Base-by-base conservation (phyloP, 2,888 invertebrate species). In the Emmelina monodactyla region DNA sequence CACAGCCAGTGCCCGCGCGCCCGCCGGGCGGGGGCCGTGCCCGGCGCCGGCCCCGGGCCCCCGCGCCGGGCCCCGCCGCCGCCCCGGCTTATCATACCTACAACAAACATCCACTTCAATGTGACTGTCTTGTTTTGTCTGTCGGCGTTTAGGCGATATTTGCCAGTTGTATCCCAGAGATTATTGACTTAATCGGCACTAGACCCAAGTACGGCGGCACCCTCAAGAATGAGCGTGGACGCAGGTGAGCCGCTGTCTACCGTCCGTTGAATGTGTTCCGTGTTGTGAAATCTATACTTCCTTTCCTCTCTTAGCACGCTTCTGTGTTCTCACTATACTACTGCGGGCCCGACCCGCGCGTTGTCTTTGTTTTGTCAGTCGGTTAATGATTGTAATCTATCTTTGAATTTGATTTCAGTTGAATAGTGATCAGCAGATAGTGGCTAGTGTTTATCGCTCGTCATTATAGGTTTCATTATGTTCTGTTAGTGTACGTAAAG, bases 111-210 rank as follows among this genome's bases (percentile, higher is more conserved):
- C 67, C 62, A 72, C 57, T 62, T 71, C 61, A 69, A 72, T 76
- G 76, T 79, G 70, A 80, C 82, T 82, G 78, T 82, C 78, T 81
- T 83, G 75, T 83, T 83, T 78, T 84, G 82, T 83, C 82, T 79
- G 78, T 75, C 81, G 79, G 80, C 82, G 82, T 83, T 81, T 83
- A 97, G 97, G 98, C 98, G 88, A 97, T 98, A 91, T 99, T 99
- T 92, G 98, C 98, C 87, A 97, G 96, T 91, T 97, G 97, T 91
- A 97, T 99, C 86, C 98, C 98, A 83, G 98, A 99, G 91, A 98
- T 99, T 86, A 97, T 97, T 86, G 98, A 99, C 89, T 94, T 99
- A 89, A 94, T 99, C 88, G 97, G 98, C 85, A 95, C 95, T 88
- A 93, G 97, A 86, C 96, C 97, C 86, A 97, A 98, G 88, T 99